Evolutionary conservation across 2,888 invertebrate genomes (phyloP), one percentile per base, ranked within the genome.

Genomic region (Leptogaster cylindrica): DNA sequence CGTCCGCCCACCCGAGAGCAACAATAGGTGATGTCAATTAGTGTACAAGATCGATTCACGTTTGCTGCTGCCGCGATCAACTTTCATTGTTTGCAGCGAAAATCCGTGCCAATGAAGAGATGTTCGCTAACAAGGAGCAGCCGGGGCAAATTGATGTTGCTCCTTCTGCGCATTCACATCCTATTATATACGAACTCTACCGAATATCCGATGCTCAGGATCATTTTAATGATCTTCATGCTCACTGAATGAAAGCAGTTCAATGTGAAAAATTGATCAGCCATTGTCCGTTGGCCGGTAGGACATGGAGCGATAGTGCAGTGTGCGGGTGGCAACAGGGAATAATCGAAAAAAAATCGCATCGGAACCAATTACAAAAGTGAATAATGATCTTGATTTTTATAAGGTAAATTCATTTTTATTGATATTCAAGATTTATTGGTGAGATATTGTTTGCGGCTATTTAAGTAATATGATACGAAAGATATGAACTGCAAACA

Each of bases 401-500:
- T 58, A 41, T 58, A 39, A 41, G 16, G 39, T 41, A 58, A 58
- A 58, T 58, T 58, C 41, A 39, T 14, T 39, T 39, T 36, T 39
- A 58, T 58, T 58, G 58, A 58, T 39, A 58, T 23, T 39, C 12
- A 41, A 58, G 58, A 58, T 58, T 58, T 58, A 58, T 58, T 58
- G 58, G 58, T 58, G 36, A 58, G 58, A 58, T 58, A 39, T 58
- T 39, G 41, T 58, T 58, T 23, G 39, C 23, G 58, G 41, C 58
- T 23, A 58, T 58, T 36, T 39, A 23, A 16, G 58, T 39, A 58
- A 58, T 58, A 16, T 25, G 41, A 58, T 58, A 58, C 41, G n/a
- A n/a, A n/a, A n/a, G n/a, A n/a, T n/a, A n/a, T n/a, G n/a, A n/a
- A n/a, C n/a, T n/a, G n/a, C n/a, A n/a, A n/a, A n/a, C n/a, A n/a